Percentiles rank a stretch among this genome's conserved stretches.
Evolutionary conservation across 1,140 invertebrate genomes (phyloP).

Genomic region (Halesus radiatus): DNA sequence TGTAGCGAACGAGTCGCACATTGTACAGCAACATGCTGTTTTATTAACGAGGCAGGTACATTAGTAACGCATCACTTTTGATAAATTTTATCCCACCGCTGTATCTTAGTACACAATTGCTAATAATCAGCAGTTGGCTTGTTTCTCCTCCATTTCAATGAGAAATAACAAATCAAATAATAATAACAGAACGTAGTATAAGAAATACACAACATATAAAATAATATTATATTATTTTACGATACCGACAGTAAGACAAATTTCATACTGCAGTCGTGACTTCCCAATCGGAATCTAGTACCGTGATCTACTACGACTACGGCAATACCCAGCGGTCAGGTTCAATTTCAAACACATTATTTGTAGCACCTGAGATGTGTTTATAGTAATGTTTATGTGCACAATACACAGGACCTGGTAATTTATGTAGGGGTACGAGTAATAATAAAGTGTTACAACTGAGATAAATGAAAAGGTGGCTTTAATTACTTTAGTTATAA

Average conservation of each 20-base stretch:
- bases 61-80: too few relatives aligned
- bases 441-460: too few relatives aligned
- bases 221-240: background rate
- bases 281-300: slow-evolving; percentile 23
- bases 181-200: background rate
- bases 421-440: too few relatives aligned
- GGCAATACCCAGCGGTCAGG: background rate
- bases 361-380: background rate
- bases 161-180: slow-evolving; percentile 19
- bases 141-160: background rate
- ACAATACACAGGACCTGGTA: background rate
- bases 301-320: background rate
- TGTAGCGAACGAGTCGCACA: too few relatives aligned
- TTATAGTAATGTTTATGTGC: slow-evolving; percentile 1
- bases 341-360: slow-evolving; percentile 9
- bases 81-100: too few relatives aligned
- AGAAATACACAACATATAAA: slow-evolving; percentile 8
- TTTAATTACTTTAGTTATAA: too few relatives aligned
- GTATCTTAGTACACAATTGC: background rate
- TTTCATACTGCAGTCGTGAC: slow-evolving; percentile 33
- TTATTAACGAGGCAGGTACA: too few relatives aligned
- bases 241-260: slow-evolving; percentile 26
- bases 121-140: background rate
- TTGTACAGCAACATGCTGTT: too few relatives aligned
- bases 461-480: too few relatives aligned